Base-by-base conservation (phyloP, 2,888 invertebrate genomes). In the Orchesellides sinensis region DNA sequence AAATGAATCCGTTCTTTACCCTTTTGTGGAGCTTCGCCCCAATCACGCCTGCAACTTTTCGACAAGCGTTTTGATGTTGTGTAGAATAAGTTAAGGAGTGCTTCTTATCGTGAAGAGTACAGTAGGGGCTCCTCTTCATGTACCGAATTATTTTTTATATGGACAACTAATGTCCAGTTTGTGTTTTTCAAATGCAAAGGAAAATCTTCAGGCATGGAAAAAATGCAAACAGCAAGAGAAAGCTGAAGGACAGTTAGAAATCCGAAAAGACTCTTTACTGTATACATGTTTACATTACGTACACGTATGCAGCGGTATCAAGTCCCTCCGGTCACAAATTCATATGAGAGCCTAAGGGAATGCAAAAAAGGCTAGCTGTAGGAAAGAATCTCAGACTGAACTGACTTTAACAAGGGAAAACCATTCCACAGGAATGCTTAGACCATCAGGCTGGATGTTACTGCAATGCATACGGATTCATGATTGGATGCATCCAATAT, bases 11-110 rank as follows among this genome's bases (percentile, higher is more conserved):
- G 10, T 66, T 68, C 19, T 61, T 29, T 17, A 32, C 2, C 61
- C 61, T 61, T 61, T 27, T 27, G 52, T 2, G 52, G 29, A 35
- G 52, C 52, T 49, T 52, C 52, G 17, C 56, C 32, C 70, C 70
- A 70, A 70, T 70, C 52, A 56, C 70, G 70, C 70, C 32, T 54
- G 54, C 56, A 70, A 70, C 56, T 54, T 47, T 70, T 54, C 35
- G 49, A 70, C 70, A 65, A 54, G 65, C 65, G 40, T 23, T 56
- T 68, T 61, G 21, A 23, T 66, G 56, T 56, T 56, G 75, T 29
- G 14, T 45, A 75, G 75, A 75, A 75, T 75, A 75, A 75, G 66
- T 75, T 75, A 75, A 75, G 74, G 63, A 65, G 63, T 54, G 35
- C 74, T 74, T 74, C n/a, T n/a, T n/a, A n/a, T n/a, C n/a, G n/a